Base-by-base conservation (phyloP, 2,797 vertebrate species). In the Pipistrellus pipistrellus region DNA sequence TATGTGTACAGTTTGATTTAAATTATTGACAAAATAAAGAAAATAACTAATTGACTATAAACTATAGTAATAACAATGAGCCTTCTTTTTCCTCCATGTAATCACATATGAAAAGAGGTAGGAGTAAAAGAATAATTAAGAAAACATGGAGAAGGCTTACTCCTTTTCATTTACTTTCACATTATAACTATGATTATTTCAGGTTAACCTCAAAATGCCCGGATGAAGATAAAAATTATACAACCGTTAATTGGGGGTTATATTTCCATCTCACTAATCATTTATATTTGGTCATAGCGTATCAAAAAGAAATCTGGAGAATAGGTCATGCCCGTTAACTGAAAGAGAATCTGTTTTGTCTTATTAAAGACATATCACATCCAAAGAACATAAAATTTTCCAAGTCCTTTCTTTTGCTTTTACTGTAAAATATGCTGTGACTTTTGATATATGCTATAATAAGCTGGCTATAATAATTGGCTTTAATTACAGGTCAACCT, bases 401-500 rank as follows among this genome's bases (percentile, higher is more conserved):
- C 90, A 53, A 46, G 44, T 6, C n/a, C 59, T 53, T 80, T 46
- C n/a, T 78, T 62, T 80, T 55, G 32, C 4, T 77, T 80, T 84
- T 6, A 57, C 83, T 97, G 88, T 93, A 83, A 89, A 94, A 96
- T 21, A 97, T 92, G 62, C 71, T 93, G 7, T 91, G 75, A 41
- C 89, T 81, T 91, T 96, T 87, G 90, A 3, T 73, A 21, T 91
- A 51, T 87, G 51, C 25, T 97, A 48, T 97, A 82, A 93, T 97
- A 90, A 83, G 10, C 23, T 93, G 30, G 76, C 32, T 95, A 92
- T 95, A 91, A 94, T 81, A 97, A 93, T 78, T 94, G 78, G 23
- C 73, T 96, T 95, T 97, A 96, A 90, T 96, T 96, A 87, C 27
- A 96, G 94, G 95, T 97, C 96, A 97, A 21, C n/a, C 94, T 78